Base-by-base conservation (phyloP, 1,140 invertebrate species). In the Lepidostoma basale region DNA sequence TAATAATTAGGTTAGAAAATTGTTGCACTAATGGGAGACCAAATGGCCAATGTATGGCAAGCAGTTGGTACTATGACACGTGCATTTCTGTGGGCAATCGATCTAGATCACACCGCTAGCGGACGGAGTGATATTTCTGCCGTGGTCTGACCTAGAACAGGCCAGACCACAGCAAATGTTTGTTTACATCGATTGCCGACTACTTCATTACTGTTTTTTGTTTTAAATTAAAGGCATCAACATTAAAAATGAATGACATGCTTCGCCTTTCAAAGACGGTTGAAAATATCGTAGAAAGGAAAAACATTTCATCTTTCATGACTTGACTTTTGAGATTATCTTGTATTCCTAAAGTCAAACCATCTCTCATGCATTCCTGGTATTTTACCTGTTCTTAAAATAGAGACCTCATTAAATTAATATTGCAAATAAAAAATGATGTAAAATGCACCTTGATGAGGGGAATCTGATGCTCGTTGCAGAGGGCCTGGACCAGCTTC, bases 391-490 rank as follows among this genome's bases (percentile, higher is more conserved):
- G n/a, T n/a, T n/a, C n/a, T n/a, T n/a, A n/a, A n/a, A n/a, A n/a
- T n/a, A n/a, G n/a, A n/a, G n/a, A n/a, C n/a, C n/a, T n/a, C n/a
- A n/a, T n/a, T n/a, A n/a, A n/a, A n/a, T n/a, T n/a, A 36, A 36
- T 1, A 36, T 2, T 36, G 14, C 10, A 2, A 36, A 2, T 36
- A 36, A 36, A 14, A 56, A 36, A 25, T 23, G 9, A n/a, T 20
- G 4, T 68, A 62, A 22, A 52, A 20, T 12, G 62, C 59, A 83
- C 82, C 84, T 96, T 96, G 64, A 99, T 92, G 30, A 99, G 83
- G 62, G 96, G 95, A 79, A 99, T 99, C 79, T 95, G 90, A 84
- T 99, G 98, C 83, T 99, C 96, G 65, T 95, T 94, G 86, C 98
- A 99, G 20, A 99, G 87, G 42, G 96, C 97, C 79, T 98, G 95